These are phyloP conservation scores for Peromyscus maniculatus DNA, from an alignment of 2,113 vertebrate species.

Conservation along the genomic window DNA sequence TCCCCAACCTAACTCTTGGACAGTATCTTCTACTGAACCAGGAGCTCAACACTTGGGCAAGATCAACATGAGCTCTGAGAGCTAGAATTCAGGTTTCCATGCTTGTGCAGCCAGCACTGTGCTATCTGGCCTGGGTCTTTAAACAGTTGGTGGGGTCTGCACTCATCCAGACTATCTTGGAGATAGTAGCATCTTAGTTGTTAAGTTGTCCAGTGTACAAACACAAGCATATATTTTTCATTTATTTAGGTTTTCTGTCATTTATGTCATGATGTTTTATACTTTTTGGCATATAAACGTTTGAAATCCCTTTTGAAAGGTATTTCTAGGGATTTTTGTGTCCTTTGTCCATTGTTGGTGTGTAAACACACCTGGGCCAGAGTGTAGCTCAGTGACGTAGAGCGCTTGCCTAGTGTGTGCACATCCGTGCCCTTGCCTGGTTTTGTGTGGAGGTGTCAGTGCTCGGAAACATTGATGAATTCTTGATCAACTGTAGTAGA, in stretches of 20 bases:
- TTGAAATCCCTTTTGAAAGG: conserved; percentile 11
- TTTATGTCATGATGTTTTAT: not conserved
- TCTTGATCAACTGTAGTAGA: not conserved
- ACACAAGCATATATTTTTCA: not conserved
- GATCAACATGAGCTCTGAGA: not conserved
- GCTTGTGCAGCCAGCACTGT: not conserved
- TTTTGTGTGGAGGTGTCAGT: not conserved
- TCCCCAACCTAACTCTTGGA: not conserved
- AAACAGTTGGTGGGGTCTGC: not conserved
- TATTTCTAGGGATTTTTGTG: conserved; percentile 4
- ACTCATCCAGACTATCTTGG: not conserved
- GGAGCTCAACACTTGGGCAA: not conserved
- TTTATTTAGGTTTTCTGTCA: not conserved
- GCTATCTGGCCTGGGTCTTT: not conserved
- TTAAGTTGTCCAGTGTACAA: not conserved
- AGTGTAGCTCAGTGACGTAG: no score
- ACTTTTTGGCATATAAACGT: not conserved
- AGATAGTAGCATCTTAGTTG: not conserved
- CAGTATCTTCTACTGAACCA: not conserved
- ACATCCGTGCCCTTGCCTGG: no score
- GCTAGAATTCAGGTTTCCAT: not conserved
- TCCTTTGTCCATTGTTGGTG: not conserved
- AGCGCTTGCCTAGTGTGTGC: not conserved
- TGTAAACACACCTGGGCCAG: not conserved
- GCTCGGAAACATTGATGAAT: not conserved